A percentile compares a stretch with the other conserved stretches of the same genome.
These are phyloP conservation scores for Uropetala carovei DNA, from an alignment of 2,888 invertebrate species.

Conservation along the genomic window DNA sequence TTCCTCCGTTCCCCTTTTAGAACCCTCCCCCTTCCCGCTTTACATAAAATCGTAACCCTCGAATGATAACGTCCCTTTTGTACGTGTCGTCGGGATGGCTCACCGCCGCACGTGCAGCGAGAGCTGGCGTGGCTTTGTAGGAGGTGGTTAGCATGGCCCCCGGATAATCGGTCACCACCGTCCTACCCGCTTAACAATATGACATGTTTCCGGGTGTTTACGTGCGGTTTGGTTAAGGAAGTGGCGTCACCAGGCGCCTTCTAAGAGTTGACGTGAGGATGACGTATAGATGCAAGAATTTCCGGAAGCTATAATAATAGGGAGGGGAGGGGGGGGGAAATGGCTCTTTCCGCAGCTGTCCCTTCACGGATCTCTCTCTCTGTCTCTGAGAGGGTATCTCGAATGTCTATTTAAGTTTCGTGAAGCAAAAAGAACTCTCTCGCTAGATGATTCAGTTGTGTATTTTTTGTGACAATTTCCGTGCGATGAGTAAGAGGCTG, in stretches of 20 bases:
- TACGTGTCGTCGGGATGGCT: no score
- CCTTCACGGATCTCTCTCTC: neutral
- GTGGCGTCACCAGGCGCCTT: neutral
- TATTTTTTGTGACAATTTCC: no score
- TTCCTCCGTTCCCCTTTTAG: no score
- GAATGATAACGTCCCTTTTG: neutral
- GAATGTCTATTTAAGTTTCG: no score
- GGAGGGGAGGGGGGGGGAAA: no score
- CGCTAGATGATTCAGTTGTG: no score
- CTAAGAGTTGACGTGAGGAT: neutral
- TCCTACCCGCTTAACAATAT: neutral
- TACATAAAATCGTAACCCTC: neutral
- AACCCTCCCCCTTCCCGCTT: neutral
- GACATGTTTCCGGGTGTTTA: neutral
- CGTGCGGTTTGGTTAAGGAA: neutral
- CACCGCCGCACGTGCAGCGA: no score
- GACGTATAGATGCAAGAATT: neutral
- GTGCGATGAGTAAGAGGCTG: no score
- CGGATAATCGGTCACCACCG: no score
- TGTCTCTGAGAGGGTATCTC: neutral
- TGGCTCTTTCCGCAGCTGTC: neutral
- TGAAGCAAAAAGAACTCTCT: no score
- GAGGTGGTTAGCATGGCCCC: no score
- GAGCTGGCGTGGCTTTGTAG: no score
- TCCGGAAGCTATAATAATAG: slow-evolving; percentile 3